Evolutionary conservation across 2,797 vertebrate genomes (phyloP), one percentile per base, ranked within the genome.

Genomic region (Danionella dracula): DNA sequence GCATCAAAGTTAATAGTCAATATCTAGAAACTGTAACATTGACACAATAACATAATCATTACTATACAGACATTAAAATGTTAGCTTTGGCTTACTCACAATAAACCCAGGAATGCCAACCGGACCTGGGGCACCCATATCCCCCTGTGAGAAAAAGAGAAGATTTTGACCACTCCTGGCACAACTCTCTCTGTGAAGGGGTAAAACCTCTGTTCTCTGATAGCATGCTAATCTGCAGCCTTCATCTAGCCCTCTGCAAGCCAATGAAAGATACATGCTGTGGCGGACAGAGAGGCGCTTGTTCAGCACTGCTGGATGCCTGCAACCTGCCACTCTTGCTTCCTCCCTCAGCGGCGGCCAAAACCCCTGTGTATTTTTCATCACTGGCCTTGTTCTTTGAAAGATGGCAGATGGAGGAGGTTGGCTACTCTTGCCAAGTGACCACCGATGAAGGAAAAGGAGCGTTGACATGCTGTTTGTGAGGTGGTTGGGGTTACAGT

Each of bases 111-210:
- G 83, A 70, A 99, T 93, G 87, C 96, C 96, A 76, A 79, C 79
- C 66, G 95, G 96, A 66, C 96, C 96, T 23, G 90, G 92, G 77
- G 90, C 86, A 84, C 95, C 96, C 76, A 95, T 77, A 37, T 97
- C 94, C 77, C 96, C 96, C 96, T 98, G 70, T 76, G 82, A 77
- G 10, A 74, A 77, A 51, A 78, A 78, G 55, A 65, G 34, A 50
- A 76, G 35, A 65, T 81, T 62, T 57, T 15, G 78, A 74, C 75
- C 48, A 78, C 87, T 75, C 88, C 0, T 1, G 48, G 19, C 23
- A 32, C 35, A 60, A 41, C 64, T 58, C 41, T 71, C 46, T 65
- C 76, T 66, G 8, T 23, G 9, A 46, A 42, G 42, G 46, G 17
- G 15, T 54, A 34, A 49, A 56, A 35, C 70, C 59, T 66, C 51